phyloP scores from a whole-genome alignment of 2,888 invertebrate genomes.

The Zygaena filipendulae region DNA sequence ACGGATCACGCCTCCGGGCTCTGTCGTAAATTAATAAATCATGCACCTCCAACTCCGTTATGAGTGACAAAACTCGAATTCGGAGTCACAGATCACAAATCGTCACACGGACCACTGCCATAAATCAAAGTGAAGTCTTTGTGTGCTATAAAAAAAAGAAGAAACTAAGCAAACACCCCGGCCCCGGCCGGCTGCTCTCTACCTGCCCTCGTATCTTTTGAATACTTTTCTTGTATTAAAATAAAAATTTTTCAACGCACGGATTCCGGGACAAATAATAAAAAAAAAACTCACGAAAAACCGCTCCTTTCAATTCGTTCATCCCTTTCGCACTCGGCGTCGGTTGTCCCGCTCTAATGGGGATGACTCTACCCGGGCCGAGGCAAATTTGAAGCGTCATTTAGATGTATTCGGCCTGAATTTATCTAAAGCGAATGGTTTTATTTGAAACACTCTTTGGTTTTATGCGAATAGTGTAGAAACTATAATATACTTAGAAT shows the following conservation, averaged over 20 bases:
- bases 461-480: too few relatives aligned
- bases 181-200: slow-evolving; percentile 39
- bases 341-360: slow-evolving; percentile 32
- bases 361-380: slow-evolving; percentile 31
- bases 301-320: slow-evolving; percentile 35
- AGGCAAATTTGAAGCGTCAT: slow-evolving; percentile 34
- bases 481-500: too few relatives aligned
- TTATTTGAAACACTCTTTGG: too few relatives aligned
- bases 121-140: slow-evolving; percentile 63
- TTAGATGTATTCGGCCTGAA: slow-evolving; percentile 34
- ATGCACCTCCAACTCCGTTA: slow-evolving; percentile 36
- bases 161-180: slow-evolving; percentile 61
- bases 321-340: slow-evolving; percentile 26
- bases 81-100: slow-evolving; percentile 65
- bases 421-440: slow-evolving; percentile 10
- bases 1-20: slow-evolving; percentile 39
- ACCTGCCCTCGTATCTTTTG: slow-evolving; percentile 64
- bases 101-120: slow-evolving; percentile 55
- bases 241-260: slow-evolving; percentile 60
- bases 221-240: slow-evolving; percentile 65
- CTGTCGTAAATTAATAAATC: slow-evolving; percentile 57
- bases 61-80: slow-evolving; percentile 60
- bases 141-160: slow-evolving; percentile 48
- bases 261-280: slow-evolving; percentile 58
- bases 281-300: slow-evolving; percentile 64